A percentile compares a stretch with the other conserved stretches of the same genome.
These are phyloP conservation scores for Thecocarcelia acutangulata DNA, from an alignment of 2,888 invertebrate genomes.

Conservation along the genomic window DNA sequence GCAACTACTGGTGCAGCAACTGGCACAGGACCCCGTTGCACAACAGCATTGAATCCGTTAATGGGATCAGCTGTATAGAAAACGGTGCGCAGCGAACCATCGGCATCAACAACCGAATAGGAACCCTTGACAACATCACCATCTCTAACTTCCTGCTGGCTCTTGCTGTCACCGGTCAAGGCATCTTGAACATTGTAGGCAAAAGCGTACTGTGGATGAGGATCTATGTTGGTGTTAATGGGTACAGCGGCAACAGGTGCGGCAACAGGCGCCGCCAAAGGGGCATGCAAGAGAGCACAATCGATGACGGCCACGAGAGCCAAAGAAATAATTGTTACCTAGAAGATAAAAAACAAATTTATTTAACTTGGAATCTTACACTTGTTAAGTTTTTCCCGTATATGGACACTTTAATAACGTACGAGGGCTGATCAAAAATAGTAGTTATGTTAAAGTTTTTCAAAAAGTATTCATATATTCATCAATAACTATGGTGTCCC, in stretches of 20 bases:
- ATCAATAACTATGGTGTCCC: no score
- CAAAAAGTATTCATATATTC: no score
- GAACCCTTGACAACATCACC: slow-evolving; percentile 84
- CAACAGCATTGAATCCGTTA: slow-evolving; percentile 81
- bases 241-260: slow-evolving; percentile 70
- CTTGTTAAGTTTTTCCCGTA: no score
- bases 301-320: slow-evolving; percentile 70
- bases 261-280: slow-evolving; percentile 69
- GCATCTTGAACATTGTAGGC: slow-evolving; percentile 87
- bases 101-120: slow-evolving; percentile 78
- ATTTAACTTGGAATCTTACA: not conserved
- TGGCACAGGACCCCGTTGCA: slow-evolving; percentile 84
- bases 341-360: not conserved
- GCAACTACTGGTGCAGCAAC: slow-evolving; percentile 73
- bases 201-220: slow-evolving; percentile 85
- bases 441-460: no score
- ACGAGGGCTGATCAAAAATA: no score
- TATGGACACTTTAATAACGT: no score
- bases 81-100: slow-evolving; percentile 77
- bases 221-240: slow-evolving; percentile 75
- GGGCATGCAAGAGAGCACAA: slow-evolving; percentile 71
- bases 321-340: slow-evolving; percentile 73
- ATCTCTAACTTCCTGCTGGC: slow-evolving; percentile 83
- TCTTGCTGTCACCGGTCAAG: slow-evolving; percentile 84
- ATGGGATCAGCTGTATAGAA: slow-evolving; percentile 78